A percentile compares a stretch with the other conserved stretches of the same genome.
These are phyloP conservation scores for Pangasius mekongensis DNA, from an alignment of 2,797 vertebrate genomes.

Conservation along the genomic window DNA sequence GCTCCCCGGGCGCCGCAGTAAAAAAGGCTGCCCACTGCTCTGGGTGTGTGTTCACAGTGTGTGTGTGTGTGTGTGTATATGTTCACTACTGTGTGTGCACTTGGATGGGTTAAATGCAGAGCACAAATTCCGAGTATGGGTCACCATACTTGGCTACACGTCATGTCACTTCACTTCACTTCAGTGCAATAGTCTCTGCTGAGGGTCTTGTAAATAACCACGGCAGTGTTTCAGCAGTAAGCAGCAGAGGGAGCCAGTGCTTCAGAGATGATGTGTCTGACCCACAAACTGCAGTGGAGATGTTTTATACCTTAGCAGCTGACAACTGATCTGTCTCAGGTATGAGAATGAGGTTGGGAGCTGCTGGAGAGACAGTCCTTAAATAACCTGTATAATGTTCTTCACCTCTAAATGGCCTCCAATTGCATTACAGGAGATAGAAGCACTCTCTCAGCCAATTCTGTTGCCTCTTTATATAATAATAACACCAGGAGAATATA, in stretches of 20 bases:
- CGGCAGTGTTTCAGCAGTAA: background rate
- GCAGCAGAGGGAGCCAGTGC: constrained; percentile 50
- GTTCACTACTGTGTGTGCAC: too few species aligned
- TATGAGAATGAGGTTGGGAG: constrained; percentile 37
- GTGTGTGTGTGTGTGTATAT: too few species aligned
- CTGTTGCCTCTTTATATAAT: background rate
- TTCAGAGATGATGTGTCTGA: constrained; percentile 9
- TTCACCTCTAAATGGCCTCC: constrained; percentile 35
- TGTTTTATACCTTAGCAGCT: constrained; percentile 28
- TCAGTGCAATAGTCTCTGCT: background rate
- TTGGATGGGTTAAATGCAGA: too few species aligned
- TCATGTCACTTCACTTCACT: too few species aligned
- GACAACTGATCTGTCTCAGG: constrained; percentile 47
- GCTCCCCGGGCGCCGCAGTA: too few species aligned
- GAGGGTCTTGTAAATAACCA: background rate
- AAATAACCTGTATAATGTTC: constrained; percentile 44
- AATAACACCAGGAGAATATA: background rate
- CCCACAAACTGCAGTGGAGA: background rate
- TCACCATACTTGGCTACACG: too few species aligned
- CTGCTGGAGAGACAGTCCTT: constrained; percentile 26
- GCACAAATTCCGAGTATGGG: too few species aligned
- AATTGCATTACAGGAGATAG: constrained; percentile 31
- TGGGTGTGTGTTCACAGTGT: too few species aligned
- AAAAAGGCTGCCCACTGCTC: too few species aligned
- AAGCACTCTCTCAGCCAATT: background rate